phyloP scores from a whole-genome alignment of 2,797 vertebrate species.

The Hirundo rustica region DNA sequence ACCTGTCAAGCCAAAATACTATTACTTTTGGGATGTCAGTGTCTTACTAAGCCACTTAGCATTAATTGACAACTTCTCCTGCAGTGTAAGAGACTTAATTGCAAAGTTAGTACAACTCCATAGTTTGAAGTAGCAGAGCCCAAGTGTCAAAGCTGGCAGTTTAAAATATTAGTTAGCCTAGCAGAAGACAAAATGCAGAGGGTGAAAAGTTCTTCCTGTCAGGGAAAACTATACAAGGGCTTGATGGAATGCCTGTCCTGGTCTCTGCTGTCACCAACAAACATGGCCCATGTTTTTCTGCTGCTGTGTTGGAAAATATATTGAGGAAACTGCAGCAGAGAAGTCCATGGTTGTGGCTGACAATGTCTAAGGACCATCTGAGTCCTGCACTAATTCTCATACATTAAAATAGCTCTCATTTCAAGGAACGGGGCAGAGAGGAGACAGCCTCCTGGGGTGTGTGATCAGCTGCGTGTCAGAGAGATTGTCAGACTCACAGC shows the following conservation, averaged over 20 bases:
- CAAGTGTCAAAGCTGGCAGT: slow-evolving; percentile 56
- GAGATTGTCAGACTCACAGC: neutral
- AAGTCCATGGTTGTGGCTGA: neutral
- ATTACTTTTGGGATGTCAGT: slow-evolving; percentile 60
- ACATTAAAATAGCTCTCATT: neutral
- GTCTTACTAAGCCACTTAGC: slow-evolving; percentile 57
- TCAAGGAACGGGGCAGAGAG: neutral
- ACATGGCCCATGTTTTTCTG: neutral
- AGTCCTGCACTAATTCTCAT: neutral
- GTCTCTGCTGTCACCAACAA: neutral
- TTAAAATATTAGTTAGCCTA: slow-evolving; percentile 39
- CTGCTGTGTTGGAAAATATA: neutral
- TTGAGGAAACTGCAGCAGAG: neutral
- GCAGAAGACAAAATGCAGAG: slow-evolving; percentile 14
- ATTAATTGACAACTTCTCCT: slow-evolving; percentile 65
- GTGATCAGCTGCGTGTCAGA: neutral
- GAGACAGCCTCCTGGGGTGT: neutral
- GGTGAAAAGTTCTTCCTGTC: slow-evolving; percentile 10
- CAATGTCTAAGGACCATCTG: neutral
- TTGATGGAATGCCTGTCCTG: neutral
- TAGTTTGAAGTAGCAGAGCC: slow-evolving; percentile 23
- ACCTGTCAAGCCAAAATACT: slow-evolving; percentile 69
- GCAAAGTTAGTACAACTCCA: slow-evolving; percentile 50
- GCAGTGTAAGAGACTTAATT: slow-evolving; percentile 51
- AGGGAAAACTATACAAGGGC: neutral